Evolutionary conservation across 1,140 invertebrate genomes (phyloP).

Genomic region (Phthorimaea operculella): DNA sequence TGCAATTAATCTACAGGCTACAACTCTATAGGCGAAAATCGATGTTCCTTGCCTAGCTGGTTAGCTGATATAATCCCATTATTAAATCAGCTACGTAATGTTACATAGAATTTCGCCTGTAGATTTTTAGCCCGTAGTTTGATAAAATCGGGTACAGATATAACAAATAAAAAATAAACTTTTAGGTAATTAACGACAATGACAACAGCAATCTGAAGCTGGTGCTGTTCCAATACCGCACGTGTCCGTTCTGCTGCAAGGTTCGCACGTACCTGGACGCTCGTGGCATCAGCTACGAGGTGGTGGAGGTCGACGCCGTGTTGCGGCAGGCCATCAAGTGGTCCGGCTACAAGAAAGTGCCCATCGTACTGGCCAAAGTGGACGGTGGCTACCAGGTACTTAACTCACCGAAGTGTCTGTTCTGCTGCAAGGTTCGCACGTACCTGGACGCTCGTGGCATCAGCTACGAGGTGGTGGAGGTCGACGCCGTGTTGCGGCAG

Average conservation of each 20-base stretch:
- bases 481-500: constrained; percentile 90
- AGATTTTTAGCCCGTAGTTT: too few relatives aligned
- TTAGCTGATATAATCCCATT: too few relatives aligned
- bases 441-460: constrained; percentile 95
- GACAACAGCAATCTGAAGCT: constrained; percentile 84
- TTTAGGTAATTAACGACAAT: constrained; percentile 71
- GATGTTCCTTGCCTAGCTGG: constrained; percentile 9
- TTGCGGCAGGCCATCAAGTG: constrained; percentile 91
- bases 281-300: constrained; percentile 93
- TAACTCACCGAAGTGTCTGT: constrained; percentile 87
- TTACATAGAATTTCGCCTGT: too few relatives aligned
- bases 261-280: constrained; percentile 94
- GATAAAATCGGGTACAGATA: too few relatives aligned
- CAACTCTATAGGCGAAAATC: neutral
- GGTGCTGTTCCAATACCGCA: constrained; percentile 95
- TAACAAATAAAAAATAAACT: constrained; percentile 7
- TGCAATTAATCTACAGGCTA: too few relatives aligned
- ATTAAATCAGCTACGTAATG: too few relatives aligned
- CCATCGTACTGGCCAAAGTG: constrained; percentile 86
- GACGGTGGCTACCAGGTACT: constrained; percentile 76
- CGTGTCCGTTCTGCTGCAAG: constrained; percentile 99
- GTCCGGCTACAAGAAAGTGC: constrained; percentile 96
- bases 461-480: constrained; percentile 96
- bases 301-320: constrained; percentile 97
- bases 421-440: constrained; percentile 97